Percentiles rank a stretch among this genome's conserved stretches.
Conservation (phyloP, 2,113 vertebrate species). For the Anoura caudifer region DNA sequence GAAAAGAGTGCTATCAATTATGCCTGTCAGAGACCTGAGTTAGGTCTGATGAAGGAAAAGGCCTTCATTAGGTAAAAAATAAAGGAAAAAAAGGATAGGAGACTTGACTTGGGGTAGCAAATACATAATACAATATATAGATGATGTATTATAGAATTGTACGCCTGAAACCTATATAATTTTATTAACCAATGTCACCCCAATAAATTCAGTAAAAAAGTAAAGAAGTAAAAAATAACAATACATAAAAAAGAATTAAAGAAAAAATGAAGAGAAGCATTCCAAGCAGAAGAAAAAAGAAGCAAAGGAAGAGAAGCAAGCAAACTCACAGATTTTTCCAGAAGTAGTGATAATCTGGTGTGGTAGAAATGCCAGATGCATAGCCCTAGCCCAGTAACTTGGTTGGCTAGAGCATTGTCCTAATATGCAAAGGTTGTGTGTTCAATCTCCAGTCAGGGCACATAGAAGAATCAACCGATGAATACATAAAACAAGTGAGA, state of each 20-base stretch:
- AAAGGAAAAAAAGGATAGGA: not conserved
- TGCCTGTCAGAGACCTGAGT: not conserved
- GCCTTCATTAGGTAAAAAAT: not conserved
- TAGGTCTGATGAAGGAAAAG: not conserved
- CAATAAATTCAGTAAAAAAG: not conserved
- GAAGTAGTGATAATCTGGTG: not conserved
- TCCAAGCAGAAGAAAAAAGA: not conserved
- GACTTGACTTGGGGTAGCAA: not conserved
- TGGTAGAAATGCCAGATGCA: not conserved
- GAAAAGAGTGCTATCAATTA: not conserved
- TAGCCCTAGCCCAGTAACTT: too few relatives aligned
- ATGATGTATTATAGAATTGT: not conserved
- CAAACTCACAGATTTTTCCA: not conserved
- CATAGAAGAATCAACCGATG: too few relatives aligned
- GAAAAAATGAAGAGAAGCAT: not conserved
- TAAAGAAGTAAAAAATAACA: not conserved
- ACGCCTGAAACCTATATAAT: not conserved
- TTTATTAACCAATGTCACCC: not conserved
- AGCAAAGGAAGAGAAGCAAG: not conserved
- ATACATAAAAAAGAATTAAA: not conserved
- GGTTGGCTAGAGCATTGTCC: too few relatives aligned
- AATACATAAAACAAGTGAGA: too few relatives aligned
- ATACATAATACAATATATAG: not conserved
- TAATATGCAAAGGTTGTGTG: too few relatives aligned
- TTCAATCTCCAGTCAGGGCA: too few relatives aligned